A percentile compares a stretch with the other conserved stretches of the same genome.
These are phyloP conservation scores for Monopterus albus DNA, from an alignment of 2,113 vertebrate species.

Conservation along the genomic window DNA sequence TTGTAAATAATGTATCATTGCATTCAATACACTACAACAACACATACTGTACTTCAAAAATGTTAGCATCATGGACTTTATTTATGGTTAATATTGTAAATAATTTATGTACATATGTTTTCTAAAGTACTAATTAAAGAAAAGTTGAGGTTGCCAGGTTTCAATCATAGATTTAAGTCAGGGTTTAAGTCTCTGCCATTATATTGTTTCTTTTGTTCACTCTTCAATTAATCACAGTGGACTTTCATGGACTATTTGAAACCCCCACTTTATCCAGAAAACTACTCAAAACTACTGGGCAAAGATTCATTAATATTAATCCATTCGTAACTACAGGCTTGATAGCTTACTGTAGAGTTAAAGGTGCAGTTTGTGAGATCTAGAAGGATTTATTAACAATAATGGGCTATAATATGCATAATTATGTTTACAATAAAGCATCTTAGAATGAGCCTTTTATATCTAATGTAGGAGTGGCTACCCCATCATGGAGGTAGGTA, in stretches of 20 bases:
- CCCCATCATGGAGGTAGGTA: too few species aligned
- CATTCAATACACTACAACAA: not conserved
- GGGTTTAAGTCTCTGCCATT: not conserved
- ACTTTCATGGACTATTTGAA: not conserved
- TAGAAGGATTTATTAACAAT: too few species aligned
- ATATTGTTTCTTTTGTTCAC: not conserved
- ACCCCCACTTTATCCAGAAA: not conserved
- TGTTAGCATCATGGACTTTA: not conserved
- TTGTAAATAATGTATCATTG: constrained; percentile 31
- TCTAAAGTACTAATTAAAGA: constrained; percentile 2
- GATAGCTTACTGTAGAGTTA: not conserved
- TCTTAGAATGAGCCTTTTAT: too few species aligned
- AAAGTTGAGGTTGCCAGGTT: not conserved
- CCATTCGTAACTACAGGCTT: not conserved
- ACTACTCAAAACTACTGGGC: not conserved
- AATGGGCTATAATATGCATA: too few species aligned
- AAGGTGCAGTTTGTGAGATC: too few species aligned
- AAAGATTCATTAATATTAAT: not conserved
- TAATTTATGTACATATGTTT: not conserved
- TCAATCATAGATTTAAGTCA: not conserved
- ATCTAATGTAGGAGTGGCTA: too few species aligned
- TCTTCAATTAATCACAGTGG: not conserved
- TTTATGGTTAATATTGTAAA: not conserved
- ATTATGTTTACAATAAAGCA: too few species aligned
- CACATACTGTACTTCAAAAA: too few species aligned